Evolutionary conservation across 2,888 invertebrate genomes (phyloP).

Genomic region (Liopterus haemorrhoidalis): DNA sequence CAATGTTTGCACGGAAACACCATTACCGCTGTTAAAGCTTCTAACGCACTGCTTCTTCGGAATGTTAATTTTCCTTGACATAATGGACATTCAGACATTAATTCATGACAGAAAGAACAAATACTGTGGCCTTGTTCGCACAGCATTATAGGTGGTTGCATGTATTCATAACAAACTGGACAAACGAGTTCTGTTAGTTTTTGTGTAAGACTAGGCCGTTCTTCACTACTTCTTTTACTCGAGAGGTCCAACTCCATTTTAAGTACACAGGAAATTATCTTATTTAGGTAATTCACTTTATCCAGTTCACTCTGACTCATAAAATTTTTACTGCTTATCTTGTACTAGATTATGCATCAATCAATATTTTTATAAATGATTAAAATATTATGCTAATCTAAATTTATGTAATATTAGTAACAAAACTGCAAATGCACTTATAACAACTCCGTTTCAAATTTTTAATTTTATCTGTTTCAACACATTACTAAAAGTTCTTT

Average conservation of each 20-base stretch:
- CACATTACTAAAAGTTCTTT: too few relatives aligned
- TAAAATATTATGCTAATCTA: too few relatives aligned
- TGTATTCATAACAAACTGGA: slow-evolving; percentile 44
- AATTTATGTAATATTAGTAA: too few relatives aligned
- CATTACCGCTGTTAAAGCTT: slow-evolving; percentile 12
- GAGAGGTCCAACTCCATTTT: slow-evolving; percentile 12
- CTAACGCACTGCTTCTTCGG: slow-evolving; percentile 15
- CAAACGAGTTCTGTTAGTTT: slow-evolving; percentile 38
- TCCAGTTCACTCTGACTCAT: too few relatives aligned
- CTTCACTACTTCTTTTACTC: not conserved
- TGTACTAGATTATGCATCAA: too few relatives aligned
- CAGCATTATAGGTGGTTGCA: slow-evolving; percentile 42
- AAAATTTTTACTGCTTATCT: too few relatives aligned
- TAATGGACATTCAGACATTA: slow-evolving; percentile 15
- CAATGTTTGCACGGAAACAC: slow-evolving; percentile 19
- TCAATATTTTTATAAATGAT: too few relatives aligned
- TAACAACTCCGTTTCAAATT: too few relatives aligned
- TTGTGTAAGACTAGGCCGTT: slow-evolving; percentile 12
- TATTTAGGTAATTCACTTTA: too few relatives aligned
- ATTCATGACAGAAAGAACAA: slow-evolving; percentile 39
- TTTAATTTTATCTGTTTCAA: too few relatives aligned
- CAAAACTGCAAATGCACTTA: too few relatives aligned
- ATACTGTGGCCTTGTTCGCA: slow-evolving; percentile 44
- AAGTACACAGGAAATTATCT: too few relatives aligned
- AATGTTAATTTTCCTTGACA: slow-evolving; percentile 12